A percentile compares a stretch with the other conserved stretches of the same genome.
These are phyloP conservation scores for Drosophila testacea DNA, from an alignment of 2,888 invertebrate species.

Conservation along the genomic window DNA sequence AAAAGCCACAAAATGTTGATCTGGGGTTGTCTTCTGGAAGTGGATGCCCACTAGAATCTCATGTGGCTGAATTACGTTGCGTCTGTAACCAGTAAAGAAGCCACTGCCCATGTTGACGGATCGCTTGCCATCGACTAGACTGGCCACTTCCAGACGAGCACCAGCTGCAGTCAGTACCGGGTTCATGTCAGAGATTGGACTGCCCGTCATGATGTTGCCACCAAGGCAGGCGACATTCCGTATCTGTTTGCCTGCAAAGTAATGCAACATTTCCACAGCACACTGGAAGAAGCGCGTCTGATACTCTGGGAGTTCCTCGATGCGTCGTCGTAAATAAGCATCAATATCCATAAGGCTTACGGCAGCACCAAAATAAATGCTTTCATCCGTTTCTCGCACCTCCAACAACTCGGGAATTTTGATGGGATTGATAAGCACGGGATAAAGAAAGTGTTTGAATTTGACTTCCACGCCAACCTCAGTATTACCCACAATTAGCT, in stretches of 20 bases:
- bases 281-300: constrained; percentile 89
- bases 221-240: constrained; percentile 96
- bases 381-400: constrained; percentile 86
- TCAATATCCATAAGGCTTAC: constrained; percentile 92
- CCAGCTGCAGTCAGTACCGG: constrained; percentile 94
- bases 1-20: constrained; percentile 92
- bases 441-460: constrained; percentile 93
- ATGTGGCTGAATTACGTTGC: constrained; percentile 89
- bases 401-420: constrained; percentile 89
- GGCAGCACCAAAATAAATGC: constrained; percentile 91
- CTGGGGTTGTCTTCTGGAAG: constrained; percentile 90
- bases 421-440: constrained; percentile 91
- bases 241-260: constrained; percentile 98
- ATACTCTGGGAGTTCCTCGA: constrained; percentile 86
- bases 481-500: constrained; percentile 95
- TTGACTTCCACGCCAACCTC: constrained; percentile 97
- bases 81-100: constrained; percentile 95
- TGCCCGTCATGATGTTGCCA: constrained; percentile 97
- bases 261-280: constrained; percentile 93
- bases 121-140: constrained; percentile 86
- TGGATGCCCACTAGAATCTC: constrained; percentile 93
- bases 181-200: constrained; percentile 98
- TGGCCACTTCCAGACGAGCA: constrained; percentile 88
- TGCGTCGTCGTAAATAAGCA: constrained; percentile 87
- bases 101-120: constrained; percentile 89